Evolutionary conservation across 2,888 invertebrate species (phyloP).

Genomic region (Acrobasis consociella): DNA sequence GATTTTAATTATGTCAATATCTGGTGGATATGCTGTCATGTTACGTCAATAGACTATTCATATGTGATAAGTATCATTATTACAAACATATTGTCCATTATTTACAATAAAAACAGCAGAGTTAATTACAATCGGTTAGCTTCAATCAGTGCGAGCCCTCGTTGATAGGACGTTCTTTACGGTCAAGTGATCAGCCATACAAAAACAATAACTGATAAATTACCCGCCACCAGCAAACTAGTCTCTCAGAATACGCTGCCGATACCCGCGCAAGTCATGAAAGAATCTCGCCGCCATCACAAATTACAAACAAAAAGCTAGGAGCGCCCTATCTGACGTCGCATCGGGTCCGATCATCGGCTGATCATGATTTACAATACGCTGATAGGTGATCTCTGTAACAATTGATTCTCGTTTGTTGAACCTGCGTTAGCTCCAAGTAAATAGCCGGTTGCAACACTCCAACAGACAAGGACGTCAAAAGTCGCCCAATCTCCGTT

Average conservation of each 20-base stretch:
- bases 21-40: too few species aligned
- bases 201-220: constrained; percentile 70
- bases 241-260: constrained; percentile 30
- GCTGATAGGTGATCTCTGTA: constrained; percentile 71
- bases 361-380: constrained; percentile 80
- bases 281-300: constrained; percentile 72
- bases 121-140: constrained; percentile 26
- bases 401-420: constrained; percentile 74
- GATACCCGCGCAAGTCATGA: constrained; percentile 66
- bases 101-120: not conserved
- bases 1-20: too few species aligned
- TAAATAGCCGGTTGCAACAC: constrained; percentile 15
- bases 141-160: constrained; percentile 34
- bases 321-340: constrained; percentile 77
- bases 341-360: constrained; percentile 74
- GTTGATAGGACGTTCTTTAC: constrained; percentile 41
- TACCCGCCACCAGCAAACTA: constrained; percentile 57
- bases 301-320: constrained; percentile 77
- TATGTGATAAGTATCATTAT: too few species aligned
- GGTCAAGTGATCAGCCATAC: constrained; percentile 49
- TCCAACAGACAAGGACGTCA: constrained; percentile 23
- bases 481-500: constrained; percentile 12
- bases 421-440: constrained; percentile 41
- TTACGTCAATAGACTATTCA: too few species aligned
- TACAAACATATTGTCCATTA: not conserved